A percentile compares a stretch with the other conserved stretches of the same genome.
Conservation (phyloP, 2,113 vertebrate species). For the Eclectus roratus region DNA sequence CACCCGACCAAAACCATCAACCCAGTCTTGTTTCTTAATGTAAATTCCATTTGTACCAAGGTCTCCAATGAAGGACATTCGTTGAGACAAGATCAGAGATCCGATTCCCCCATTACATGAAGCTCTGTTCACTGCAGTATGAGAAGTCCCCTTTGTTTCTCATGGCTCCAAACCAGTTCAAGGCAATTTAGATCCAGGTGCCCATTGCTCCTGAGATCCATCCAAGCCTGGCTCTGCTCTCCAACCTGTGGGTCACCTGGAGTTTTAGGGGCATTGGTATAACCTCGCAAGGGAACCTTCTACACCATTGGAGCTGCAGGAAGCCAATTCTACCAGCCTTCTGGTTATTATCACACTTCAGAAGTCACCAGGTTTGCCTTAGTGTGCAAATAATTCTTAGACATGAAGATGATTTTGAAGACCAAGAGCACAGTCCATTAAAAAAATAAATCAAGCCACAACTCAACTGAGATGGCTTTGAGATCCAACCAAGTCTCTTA, state of each 20-base stretch:
- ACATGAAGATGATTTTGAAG: neutral
- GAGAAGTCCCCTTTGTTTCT: neutral
- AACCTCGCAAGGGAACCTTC: neutral
- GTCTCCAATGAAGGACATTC: neutral
- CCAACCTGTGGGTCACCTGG: neutral
- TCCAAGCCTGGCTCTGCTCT: neutral
- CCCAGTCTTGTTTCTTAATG: neutral
- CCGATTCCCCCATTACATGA: neutral
- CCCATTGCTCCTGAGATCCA: neutral
- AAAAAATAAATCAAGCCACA: neutral
- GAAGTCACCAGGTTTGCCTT: neutral
- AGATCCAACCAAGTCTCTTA: neutral
- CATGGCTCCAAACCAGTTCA: neutral
- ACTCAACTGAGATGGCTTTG: neutral
- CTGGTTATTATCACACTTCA: neutral
- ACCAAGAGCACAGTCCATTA: neutral
- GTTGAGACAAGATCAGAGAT: conserved; percentile 5
- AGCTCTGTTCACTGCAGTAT: neutral
- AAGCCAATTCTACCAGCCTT: conserved; percentile 6
- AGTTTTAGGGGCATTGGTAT: neutral
- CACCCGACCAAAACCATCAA: neutral
- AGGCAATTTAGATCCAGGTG: neutral
- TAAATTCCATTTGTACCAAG: neutral
- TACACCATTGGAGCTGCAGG: neutral
- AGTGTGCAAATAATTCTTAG: neutral